These are phyloP conservation scores for Andrena bicolor DNA, from an alignment of 2,888 invertebrate genomes.

Conservation along the genomic window DNA sequence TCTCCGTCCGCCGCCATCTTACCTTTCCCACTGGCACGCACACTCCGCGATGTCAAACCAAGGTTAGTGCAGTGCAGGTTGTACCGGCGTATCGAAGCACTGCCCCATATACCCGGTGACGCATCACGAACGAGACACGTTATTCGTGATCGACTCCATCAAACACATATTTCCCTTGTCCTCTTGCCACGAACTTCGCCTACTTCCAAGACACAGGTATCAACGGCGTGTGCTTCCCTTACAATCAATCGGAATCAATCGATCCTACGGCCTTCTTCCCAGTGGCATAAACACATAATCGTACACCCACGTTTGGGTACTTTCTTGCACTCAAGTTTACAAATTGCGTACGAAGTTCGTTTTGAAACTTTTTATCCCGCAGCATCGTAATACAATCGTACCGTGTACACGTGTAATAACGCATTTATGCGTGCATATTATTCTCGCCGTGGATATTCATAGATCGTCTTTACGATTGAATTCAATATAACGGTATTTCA, in stretches of 20 bases:
- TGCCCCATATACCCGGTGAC: conserved; percentile 72
- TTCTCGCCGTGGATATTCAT: not conserved
- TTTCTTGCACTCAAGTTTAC: conserved; percentile 7
- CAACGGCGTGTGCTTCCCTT: not conserved
- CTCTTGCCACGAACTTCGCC: no score
- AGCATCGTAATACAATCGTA: not conserved
- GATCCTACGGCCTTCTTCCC: no score
- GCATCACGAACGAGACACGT: conserved; percentile 60
- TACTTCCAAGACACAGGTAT: not conserved
- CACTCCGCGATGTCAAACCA: conserved; percentile 82
- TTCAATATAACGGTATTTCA: not conserved
- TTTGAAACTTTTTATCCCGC: not conserved
- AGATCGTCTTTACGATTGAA: conserved; percentile 1
- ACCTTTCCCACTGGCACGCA: conserved; percentile 80
- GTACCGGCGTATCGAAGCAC: conserved; percentile 69
- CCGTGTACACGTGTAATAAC: not conserved
- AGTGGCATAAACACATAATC: not conserved
- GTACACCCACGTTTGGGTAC: not conserved
- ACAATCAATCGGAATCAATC: no score
- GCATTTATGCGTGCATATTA: not conserved
- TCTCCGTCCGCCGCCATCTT: conserved; percentile 95
- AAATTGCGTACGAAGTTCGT: not conserved
- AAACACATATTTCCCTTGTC: conserved; percentile 25
- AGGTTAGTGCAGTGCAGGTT: conserved; percentile 75
- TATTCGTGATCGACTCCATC: conserved; percentile 33